Evolutionary conservation across 2,797 vertebrate genomes (phyloP), one percentile per base, ranked within the genome.

Genomic region (Gadopsis marmoratus): DNA sequence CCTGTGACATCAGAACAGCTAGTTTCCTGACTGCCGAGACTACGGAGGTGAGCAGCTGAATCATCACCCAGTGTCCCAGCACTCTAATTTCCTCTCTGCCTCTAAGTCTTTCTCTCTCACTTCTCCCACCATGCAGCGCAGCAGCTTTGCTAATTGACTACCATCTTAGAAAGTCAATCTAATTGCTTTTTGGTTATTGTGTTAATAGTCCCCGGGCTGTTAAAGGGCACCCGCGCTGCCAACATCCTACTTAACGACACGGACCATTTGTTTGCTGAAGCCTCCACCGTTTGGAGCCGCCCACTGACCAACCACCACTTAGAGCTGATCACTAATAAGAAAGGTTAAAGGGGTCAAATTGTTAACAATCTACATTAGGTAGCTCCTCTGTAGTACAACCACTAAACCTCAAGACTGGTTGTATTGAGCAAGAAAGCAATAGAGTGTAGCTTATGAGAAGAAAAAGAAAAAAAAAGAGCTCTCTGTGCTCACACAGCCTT

Each of bases 101-200:
- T 60, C 39, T 1, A 10, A 39, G 37, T 68, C n/a, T 61, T 35
- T 63, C 54, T 56, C 54, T 19, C 71, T 63, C 47, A 37, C 64
- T 61, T 62, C 72, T 70, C 74, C 43, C 48, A 26, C 62, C 31
- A 51, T 0, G 59, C 74, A 53, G 77, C 14, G 17, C n/a, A 71
- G 79, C 69, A 71, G 71, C 82, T 76, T 55, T 69, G 76, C 66
- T 94, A 95, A 95, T 91, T 93, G 89, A 90, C 92, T 93, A 85
- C 88, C 86, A 88, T 93, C 92, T 93, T 82, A 83, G 84, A 92
- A 93, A 94, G 91, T 93, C 91, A 89, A 90, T 93, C 79, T 90
- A 92, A 94, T 91, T 93, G 90, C 90, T 91, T 93, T 93, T 92
- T 90, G 76, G 89, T 92, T 92, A 90, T 89, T 81, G 83, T 91